Evolutionary conservation across 2,888 invertebrate genomes (phyloP).

Genomic region (Noctua janthina): DNA sequence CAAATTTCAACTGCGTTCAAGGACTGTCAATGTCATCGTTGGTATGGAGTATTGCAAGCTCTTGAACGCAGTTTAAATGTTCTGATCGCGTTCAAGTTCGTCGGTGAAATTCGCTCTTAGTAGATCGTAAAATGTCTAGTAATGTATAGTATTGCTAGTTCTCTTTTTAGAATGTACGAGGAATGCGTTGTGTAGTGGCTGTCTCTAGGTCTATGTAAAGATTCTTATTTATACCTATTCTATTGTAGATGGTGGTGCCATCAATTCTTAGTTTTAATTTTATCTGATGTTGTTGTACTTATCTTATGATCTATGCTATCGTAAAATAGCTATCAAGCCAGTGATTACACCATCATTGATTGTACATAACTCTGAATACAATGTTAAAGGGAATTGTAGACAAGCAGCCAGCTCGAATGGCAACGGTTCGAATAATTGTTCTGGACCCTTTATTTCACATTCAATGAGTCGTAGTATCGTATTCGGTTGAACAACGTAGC

Average conservation of each 20-base stretch:
- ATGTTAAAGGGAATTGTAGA: conserved; percentile 14
- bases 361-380: conserved; percentile 30
- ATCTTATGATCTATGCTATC: conserved; percentile 48
- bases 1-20: background rate
- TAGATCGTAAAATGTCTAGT: conserved; percentile 6
- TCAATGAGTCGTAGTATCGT: conserved; percentile 24
- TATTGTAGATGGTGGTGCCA: conserved; percentile 65
- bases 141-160: background rate
- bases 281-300: conserved; percentile 35
- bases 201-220: conserved; percentile 31
- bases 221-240: conserved; percentile 48
- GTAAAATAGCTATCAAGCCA: conserved; percentile 41
- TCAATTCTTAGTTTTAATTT: conserved; percentile 60
- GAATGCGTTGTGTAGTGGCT: conserved; percentile 46
- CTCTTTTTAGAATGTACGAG: conserved; percentile 45
- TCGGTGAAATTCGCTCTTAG: background rate
- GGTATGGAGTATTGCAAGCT: background rate
- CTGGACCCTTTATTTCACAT: conserved; percentile 23
- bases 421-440: conserved; percentile 31
- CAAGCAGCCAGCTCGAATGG: conserved; percentile 42
- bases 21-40: background rate
- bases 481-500: conserved; percentile 8
- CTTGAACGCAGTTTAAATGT: background rate
- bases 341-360: conserved; percentile 42
- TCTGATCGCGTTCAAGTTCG: background rate